These are phyloP conservation scores for Aphelinus atriplicis DNA, from an alignment of 1,140 invertebrate genomes.

Conservation along the genomic window DNA sequence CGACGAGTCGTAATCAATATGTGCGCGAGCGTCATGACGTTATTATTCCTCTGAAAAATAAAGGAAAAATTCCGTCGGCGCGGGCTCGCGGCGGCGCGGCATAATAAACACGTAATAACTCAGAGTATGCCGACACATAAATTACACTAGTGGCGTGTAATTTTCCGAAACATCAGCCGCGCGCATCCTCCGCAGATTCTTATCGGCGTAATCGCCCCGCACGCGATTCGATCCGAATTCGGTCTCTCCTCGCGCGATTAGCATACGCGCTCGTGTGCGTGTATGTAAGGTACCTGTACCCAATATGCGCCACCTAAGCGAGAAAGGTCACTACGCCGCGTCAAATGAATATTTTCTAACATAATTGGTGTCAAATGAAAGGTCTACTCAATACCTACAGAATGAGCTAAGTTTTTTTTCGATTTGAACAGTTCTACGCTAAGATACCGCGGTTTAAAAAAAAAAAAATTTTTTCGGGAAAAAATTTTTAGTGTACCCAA, in stretches of 20 bases:
- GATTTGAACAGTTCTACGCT: too few species aligned
- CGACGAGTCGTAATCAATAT: neutral
- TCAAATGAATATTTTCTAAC: too few species aligned
- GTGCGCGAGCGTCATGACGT: neutral
- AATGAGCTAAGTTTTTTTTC: too few species aligned
- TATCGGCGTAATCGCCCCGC: neutral
- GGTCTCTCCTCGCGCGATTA: neutral
- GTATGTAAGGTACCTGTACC: too few species aligned
- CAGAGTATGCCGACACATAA: constrained; percentile 11
- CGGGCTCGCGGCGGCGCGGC: neutral
- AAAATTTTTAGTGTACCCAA: too few species aligned
- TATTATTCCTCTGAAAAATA: constrained; percentile 3
- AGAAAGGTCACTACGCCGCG: too few species aligned
- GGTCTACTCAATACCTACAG: too few species aligned
- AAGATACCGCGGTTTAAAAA: too few species aligned
- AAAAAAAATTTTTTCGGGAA: too few species aligned
- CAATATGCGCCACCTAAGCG: too few species aligned
- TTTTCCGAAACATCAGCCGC: constrained; percentile 2
- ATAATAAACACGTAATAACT: constrained; percentile 26
- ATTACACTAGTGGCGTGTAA: constrained; percentile 6
- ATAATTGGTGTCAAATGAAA: too few species aligned
- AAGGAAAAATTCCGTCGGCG: constrained; percentile 6
- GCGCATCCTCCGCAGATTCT: neutral
- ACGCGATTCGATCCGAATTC: neutral
- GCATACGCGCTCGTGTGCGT: neutral